Evolutionary conservation across 1,140 invertebrate species (phyloP).

Genomic region (Caenorhabditis remanei): DNA sequence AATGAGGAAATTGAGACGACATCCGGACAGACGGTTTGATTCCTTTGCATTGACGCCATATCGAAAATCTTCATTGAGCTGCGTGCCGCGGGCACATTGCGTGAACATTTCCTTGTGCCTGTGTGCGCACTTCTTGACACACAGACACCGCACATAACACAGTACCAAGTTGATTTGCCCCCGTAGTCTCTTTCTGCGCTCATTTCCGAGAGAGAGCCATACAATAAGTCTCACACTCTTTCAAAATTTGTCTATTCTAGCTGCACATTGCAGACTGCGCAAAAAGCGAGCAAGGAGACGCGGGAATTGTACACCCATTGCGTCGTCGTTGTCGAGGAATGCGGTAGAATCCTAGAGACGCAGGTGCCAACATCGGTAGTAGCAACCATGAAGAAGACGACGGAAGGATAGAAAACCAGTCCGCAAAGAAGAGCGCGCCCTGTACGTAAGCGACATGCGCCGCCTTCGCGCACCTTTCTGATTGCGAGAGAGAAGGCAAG

Average conservation of each 20-base stretch:
- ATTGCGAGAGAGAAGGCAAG: conserved; percentile 1
- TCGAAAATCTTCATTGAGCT: not conserved
- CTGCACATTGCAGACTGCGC: not conserved
- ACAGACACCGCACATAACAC: conserved; percentile 34
- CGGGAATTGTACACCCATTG: conserved; percentile 19
- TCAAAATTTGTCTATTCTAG: not conserved
- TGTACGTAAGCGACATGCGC: not conserved
- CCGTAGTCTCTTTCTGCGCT: not conserved
- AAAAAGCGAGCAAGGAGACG: not conserved
- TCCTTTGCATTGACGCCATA: not conserved
- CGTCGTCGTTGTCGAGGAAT: conserved; percentile 26
- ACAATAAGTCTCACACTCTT: conserved; percentile 10
- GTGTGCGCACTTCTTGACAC: conserved; percentile 8
- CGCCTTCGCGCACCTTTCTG: conserved; percentile 22
- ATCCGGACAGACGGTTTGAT: not conserved
- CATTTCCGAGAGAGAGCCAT: not conserved
- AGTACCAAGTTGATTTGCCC: conserved; percentile 2
- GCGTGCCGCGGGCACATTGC: not conserved
- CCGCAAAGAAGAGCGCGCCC: not conserved
- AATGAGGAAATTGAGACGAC: not conserved
- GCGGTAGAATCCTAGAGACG: conserved; percentile 21
- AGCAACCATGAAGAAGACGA: not conserved
- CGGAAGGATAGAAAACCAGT: conserved; percentile 46
- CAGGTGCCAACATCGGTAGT: not conserved
- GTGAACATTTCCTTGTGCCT: not conserved